Conservation (phyloP, 2,797 vertebrate genomes). For the Tragelaphus oryx region DNA sequence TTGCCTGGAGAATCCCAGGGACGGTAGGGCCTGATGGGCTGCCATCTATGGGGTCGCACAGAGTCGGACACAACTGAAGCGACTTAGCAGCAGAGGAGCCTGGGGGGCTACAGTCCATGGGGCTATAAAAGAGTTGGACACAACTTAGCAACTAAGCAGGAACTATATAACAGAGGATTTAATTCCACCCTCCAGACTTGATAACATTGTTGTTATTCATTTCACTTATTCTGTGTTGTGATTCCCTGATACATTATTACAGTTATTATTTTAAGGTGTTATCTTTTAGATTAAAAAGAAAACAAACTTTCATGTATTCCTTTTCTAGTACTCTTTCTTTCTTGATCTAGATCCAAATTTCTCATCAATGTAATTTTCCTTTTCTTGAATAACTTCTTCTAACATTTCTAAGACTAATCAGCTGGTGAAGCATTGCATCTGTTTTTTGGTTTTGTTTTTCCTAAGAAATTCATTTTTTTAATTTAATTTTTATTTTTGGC, state of each 20-base stretch:
- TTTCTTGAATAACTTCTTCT: neutral
- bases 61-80: too few relatives aligned
- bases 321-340: neutral
- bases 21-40: too few relatives aligned
- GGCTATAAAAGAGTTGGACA: neutral
- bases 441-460: neutral
- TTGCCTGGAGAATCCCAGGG: too few relatives aligned
- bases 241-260: neutral
- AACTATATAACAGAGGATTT: neutral
- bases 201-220: neutral
- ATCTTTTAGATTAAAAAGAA: neutral
- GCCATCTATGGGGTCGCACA: too few relatives aligned
- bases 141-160: neutral
- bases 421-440: neutral
- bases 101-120: neutral
- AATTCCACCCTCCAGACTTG: neutral
- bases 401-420: neutral
- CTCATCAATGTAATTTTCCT: neutral
- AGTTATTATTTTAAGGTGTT: neutral
- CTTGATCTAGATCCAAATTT: neutral
- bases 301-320: neutral
- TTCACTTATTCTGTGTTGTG: neutral
- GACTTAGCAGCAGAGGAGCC: neutral
- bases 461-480: neutral
- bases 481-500: neutral